phyloP scores from a whole-genome alignment of 2,113 vertebrate genomes.

The Anoplopoma fimbria region DNA sequence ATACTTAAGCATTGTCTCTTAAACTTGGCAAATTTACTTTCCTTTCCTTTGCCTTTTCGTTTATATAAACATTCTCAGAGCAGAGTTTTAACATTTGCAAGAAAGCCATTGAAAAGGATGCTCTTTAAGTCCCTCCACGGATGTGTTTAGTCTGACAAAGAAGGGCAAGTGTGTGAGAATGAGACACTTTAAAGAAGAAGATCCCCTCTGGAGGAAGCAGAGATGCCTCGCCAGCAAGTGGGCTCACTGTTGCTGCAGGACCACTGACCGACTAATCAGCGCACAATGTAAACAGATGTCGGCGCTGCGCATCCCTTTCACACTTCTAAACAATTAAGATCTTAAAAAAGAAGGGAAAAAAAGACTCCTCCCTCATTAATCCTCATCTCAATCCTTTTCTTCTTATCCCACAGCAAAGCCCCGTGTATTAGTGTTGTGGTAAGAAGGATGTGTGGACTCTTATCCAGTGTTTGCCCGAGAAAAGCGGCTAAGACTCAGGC shows the following conservation, averaged over 20 bases:
- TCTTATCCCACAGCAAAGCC: constrained; percentile 81
- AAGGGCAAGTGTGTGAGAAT: constrained; percentile 65
- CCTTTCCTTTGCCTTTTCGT: constrained; percentile 21
- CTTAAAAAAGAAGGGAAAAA: constrained; percentile 35
- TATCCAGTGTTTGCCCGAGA: constrained; percentile 84
- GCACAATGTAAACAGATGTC: constrained; percentile 79
- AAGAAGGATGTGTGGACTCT: constrained; percentile 84
- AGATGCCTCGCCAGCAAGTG: constrained; percentile 72
- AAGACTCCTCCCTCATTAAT: constrained; percentile 81
- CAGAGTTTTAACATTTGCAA: constrained; percentile 55
- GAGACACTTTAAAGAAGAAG: constrained; percentile 69
- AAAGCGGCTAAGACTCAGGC: constrained; percentile 83
- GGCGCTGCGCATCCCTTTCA: constrained; percentile 69
- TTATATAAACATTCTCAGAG: constrained; percentile 37
- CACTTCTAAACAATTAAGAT: constrained; percentile 78
- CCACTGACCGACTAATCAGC: constrained; percentile 81
- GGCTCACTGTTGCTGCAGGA: constrained; percentile 72
- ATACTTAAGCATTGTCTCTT: constrained; percentile 36
- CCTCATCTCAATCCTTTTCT: constrained; percentile 77
- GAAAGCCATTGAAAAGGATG: constrained; percentile 38
- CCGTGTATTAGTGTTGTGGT: constrained; percentile 79
- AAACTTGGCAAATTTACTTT: constrained; percentile 30
- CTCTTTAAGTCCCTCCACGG: constrained; percentile 68
- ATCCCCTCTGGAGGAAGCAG: constrained; percentile 52
- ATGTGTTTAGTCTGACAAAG: constrained; percentile 66